Conservation (phyloP, 2,888 invertebrate species). For the Eupithecia pulchellata region DNA sequence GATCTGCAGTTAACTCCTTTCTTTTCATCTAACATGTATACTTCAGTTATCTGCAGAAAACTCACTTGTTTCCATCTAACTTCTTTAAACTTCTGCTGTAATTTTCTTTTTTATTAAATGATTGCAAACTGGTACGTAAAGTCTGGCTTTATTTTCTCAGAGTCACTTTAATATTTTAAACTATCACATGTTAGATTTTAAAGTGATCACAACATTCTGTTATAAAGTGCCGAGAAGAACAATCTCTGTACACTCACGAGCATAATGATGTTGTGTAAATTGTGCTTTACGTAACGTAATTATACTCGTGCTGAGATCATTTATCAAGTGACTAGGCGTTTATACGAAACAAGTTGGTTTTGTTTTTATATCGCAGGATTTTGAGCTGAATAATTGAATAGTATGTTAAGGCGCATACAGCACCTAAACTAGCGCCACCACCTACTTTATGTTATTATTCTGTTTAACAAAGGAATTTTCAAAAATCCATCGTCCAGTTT, state of each 20-base stretch:
- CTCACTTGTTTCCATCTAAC: too few species aligned
- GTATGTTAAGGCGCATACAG: too few species aligned
- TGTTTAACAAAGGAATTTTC: too few species aligned
- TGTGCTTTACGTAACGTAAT: too few species aligned
- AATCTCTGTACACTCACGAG: conserved; percentile 23
- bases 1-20: too few species aligned
- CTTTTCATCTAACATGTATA: too few species aligned
- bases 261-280: conserved; percentile 29
- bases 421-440: too few species aligned
- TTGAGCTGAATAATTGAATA: neutral
- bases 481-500: too few species aligned
- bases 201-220: conserved; percentile 17
- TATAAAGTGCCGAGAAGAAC: conserved; percentile 15
- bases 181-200: neutral
- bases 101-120: too few species aligned
- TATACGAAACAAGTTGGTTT: conserved; percentile 6
- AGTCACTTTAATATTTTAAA: neutral
- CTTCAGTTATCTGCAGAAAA: too few species aligned
- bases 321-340: conserved; percentile 25
- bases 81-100: too few species aligned
- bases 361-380: neutral
- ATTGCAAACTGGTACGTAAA: neutral
- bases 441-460: too few species aligned
- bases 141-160: neutral
- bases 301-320: conserved; percentile 26